These are phyloP conservation scores for Oscheius sp. DNA, from an alignment of 2,888 invertebrate species.

Conservation along the genomic window DNA sequence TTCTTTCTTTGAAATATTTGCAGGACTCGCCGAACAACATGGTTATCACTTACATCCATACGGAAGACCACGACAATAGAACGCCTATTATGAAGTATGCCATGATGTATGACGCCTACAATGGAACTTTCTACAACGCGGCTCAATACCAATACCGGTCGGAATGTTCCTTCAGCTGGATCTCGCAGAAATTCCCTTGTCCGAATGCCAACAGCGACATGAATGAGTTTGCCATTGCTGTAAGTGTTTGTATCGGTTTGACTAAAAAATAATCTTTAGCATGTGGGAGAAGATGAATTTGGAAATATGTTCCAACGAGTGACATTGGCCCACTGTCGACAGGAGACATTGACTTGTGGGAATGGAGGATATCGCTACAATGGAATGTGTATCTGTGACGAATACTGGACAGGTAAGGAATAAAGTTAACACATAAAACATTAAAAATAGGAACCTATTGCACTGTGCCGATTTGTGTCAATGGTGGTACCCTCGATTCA, in stretches of 20 bases:
- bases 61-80: conserved; percentile 41
- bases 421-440: no score
- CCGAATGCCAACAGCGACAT: conserved; percentile 48
- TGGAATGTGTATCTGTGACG: conserved; percentile 61
- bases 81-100: conserved; percentile 53
- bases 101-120: conserved; percentile 47
- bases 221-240: conserved; percentile 49
- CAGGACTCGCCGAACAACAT: conserved; percentile 45
- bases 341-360: conserved; percentile 44
- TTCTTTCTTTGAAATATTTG: neutral
- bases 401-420: conserved; percentile 59
- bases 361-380: conserved; percentile 61
- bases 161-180: conserved; percentile 52
- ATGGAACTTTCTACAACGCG: conserved; percentile 56
- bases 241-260: no score
- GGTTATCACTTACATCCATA: conserved; percentile 52
- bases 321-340: conserved; percentile 29
- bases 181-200: conserved; percentile 59
- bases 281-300: conserved; percentile 64
- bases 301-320: conserved; percentile 66
- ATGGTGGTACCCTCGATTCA: conserved; percentile 56
- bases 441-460: conserved; percentile 45
- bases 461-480: conserved; percentile 59
- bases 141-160: conserved; percentile 52
- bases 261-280: conserved; percentile 31